phyloP scores from a whole-genome alignment of 2,797 vertebrate species.

The Brachyalestes nurse region DNA sequence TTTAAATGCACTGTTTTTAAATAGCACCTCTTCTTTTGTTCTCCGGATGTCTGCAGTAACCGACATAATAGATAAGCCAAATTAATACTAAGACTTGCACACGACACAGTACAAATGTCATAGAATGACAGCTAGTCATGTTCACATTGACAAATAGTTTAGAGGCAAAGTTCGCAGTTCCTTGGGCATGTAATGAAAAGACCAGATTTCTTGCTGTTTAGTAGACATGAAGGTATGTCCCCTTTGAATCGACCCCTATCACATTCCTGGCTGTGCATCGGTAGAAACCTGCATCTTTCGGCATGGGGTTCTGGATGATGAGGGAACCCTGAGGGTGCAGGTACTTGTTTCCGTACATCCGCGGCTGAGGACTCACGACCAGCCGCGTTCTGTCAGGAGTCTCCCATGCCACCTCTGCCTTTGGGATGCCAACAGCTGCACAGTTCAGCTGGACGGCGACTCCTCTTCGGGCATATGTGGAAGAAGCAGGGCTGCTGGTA shows the following conservation, averaged over 20 bases:
- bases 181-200: conserved; percentile 47
- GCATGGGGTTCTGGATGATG: conserved; percentile 85
- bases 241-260: conserved; percentile 85
- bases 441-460: conserved; percentile 87
- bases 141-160: conserved; percentile 54
- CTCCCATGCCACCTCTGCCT: conserved; percentile 88
- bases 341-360: conserved; percentile 88
- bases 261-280: conserved; percentile 90
- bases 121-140: conserved; percentile 26
- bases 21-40: conserved; percentile 27
- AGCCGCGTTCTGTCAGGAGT: conserved; percentile 85
- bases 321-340: conserved; percentile 90
- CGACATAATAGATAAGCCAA: conserved; percentile 2
- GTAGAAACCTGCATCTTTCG: conserved; percentile 86
- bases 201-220: conserved; percentile 64
- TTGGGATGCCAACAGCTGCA: conserved; percentile 82
- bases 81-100: not conserved
- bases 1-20: conserved; percentile 33
- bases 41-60: conserved; percentile 15
- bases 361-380: conserved; percentile 79
- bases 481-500: conserved; percentile 82
- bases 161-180: conserved; percentile 71
- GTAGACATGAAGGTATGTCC: conserved; percentile 88
- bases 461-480: conserved; percentile 84
- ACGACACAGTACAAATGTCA: conserved; percentile 18